Base-by-base conservation (phyloP, 1,140 invertebrate genomes). In the Cyphomyrmex costatus region DNA sequence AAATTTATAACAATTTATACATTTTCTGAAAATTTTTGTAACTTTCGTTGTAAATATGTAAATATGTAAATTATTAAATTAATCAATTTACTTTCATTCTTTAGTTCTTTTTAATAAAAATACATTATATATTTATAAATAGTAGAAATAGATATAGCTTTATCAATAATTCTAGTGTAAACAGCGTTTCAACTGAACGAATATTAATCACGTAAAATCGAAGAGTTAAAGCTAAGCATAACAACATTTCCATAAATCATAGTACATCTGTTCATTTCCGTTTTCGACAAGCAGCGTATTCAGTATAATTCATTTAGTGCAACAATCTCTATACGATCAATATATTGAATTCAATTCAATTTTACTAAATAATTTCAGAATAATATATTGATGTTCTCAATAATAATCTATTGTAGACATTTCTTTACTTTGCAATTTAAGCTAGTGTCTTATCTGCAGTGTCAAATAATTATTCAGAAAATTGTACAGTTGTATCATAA, bases 11-110 rank as follows among this genome's bases (percentile, higher is more conserved):
- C 27, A 3, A 30, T 36, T 36, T 36, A 36, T 63, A 33, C 27
- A 61, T 63, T 63, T 61, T 61, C 24, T 30, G 3, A 58, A 3
- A 58, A 14, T 58, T 58, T 60, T 0, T 21, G 24, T 19, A 6
- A 16, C 5, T 61, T 56, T 61, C 33, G 7, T 63, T 19, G 16
- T 3, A 33, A n/a, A n/a, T n/a, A n/a, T n/a, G n/a, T n/a, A n/a
- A n/a, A 63, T 63, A 63, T n/a, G 16, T 63, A 63, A 63, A 63
- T 63, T 63, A 63, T 63, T 63, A 30, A 19, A 63, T 30, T n/a
- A 4, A 61, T 61, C 3, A n/a, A 33, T 27, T 33, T 63, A 30
- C 3, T 30, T 33, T 19, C 0, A 19, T 30, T 7, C 14, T 3
- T 19, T 30, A 0, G 2, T 19, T 2, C 16, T 19, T 19, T 33